These are phyloP conservation scores for Oncorhynchus kisutch DNA, from an alignment of 2,113 vertebrate species.

Conservation along the genomic window DNA sequence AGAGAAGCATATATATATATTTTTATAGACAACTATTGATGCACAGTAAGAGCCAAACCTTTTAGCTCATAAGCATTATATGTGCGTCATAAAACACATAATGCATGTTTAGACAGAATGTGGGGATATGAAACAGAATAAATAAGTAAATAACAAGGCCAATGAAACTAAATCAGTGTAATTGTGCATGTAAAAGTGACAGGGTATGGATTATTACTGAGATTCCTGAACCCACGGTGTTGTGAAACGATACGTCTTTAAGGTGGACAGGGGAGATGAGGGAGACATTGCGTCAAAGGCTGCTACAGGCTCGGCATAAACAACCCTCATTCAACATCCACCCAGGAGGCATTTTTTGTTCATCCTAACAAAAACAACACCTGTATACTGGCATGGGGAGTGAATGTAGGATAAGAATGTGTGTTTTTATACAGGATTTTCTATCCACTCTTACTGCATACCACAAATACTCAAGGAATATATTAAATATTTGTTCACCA, in stretches of 20 bases:
- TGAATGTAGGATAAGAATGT: no score
- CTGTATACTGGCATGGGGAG: not conserved
- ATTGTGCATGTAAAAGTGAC: slow-evolving; percentile 20
- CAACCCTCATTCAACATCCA: slow-evolving; percentile 7
- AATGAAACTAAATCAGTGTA: slow-evolving; percentile 16
- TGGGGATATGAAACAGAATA: slow-evolving; percentile 8
- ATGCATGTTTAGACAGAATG: slow-evolving; percentile 33
- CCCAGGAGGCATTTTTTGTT: slow-evolving; percentile 16
- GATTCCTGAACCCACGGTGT: slow-evolving; percentile 2
- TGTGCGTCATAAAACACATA: slow-evolving; percentile 27
- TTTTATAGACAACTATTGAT: slow-evolving; percentile 23
- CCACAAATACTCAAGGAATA: not conserved
- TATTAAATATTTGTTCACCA: not conserved
- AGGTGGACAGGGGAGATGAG: slow-evolving; percentile 1
- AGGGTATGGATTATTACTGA: slow-evolving; percentile 21
- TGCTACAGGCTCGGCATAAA: not conserved
- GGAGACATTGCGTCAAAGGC: not conserved
- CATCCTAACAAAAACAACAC: not conserved
- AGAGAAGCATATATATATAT: not conserved
- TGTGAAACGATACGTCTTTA: slow-evolving; percentile 12
- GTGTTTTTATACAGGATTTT: no score
- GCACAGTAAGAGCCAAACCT: slow-evolving; percentile 14
- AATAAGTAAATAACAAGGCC: slow-evolving; percentile 10
- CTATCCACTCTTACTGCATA: not conserved
- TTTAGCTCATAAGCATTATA: slow-evolving; percentile 30